phyloP scores from a whole-genome alignment of 2,113 vertebrate genomes.

The Rattus norvegicus region DNA sequence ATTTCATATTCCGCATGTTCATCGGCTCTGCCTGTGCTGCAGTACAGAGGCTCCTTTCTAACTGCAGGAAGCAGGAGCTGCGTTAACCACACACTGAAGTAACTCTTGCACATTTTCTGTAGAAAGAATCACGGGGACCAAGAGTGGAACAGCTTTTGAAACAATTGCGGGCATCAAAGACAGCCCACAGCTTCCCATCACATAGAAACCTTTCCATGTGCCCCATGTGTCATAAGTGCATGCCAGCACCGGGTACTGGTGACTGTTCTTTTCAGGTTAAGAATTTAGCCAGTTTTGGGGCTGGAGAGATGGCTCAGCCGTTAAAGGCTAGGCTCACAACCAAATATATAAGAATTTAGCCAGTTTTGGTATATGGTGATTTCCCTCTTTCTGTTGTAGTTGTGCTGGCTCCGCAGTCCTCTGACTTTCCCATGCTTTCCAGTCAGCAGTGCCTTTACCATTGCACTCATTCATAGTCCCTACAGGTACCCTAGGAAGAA shows the following conservation, averaged over 20 bases:
- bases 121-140: neutral
- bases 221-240: neutral
- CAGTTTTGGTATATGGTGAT: neutral
- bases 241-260: neutral
- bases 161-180: conserved; percentile 36
- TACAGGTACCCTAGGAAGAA: neutral
- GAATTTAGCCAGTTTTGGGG: conserved; percentile 27
- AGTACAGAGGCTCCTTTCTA: neutral
- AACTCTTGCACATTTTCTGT: neutral
- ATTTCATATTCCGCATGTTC: neutral
- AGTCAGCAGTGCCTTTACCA: neutral
- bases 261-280: neutral
- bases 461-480: neutral
- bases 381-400: neutral
- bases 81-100: neutral
- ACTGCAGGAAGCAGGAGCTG: neutral
- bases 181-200: neutral
- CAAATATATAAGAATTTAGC: conserved; percentile 35
- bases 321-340: too few relatives aligned
- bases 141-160: neutral
- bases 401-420: neutral
- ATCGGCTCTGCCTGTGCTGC: neutral
- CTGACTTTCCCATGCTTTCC: neutral
- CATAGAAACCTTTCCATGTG: neutral
- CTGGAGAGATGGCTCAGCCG: too few relatives aligned